phyloP scores from a whole-genome alignment of 2,888 invertebrate genomes.

The Anorthoa munda region DNA sequence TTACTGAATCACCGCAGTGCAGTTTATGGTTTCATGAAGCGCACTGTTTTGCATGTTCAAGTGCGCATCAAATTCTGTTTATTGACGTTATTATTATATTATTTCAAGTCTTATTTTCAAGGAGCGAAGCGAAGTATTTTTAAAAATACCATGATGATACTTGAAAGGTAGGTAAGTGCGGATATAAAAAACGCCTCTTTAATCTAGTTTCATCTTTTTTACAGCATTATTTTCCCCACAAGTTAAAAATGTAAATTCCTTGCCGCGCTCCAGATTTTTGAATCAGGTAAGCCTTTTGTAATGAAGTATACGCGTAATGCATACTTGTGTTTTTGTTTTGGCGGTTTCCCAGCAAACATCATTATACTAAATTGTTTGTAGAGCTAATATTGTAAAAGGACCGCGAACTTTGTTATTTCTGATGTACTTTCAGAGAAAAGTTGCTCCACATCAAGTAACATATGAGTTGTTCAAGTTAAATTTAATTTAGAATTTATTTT shows the following conservation, averaged over 20 bases:
- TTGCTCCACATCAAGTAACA: slow-evolving; percentile 54
- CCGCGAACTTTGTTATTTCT: slow-evolving; percentile 50
- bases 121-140: slow-evolving; percentile 27
- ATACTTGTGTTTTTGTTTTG: slow-evolving; percentile 79
- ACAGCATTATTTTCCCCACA: slow-evolving; percentile 73
- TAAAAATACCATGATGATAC: slow-evolving; percentile 40
- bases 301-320: slow-evolving; percentile 80
- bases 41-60: slow-evolving; percentile 71
- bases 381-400: slow-evolving; percentile 67
- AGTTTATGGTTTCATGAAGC: slow-evolving; percentile 79
- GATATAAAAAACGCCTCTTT: slow-evolving; percentile 66
- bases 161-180: slow-evolving; percentile 39
- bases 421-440: slow-evolving; percentile 48
- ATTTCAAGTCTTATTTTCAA: slow-evolving; percentile 32
- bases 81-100: slow-evolving; percentile 48
- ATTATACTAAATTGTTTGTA: slow-evolving; percentile 62
- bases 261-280: slow-evolving; percentile 79
- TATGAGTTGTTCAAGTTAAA: slow-evolving; percentile 63
- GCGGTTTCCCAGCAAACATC: slow-evolving; percentile 65
- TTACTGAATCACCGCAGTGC: slow-evolving; percentile 80
- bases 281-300: slow-evolving; percentile 85
- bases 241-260: slow-evolving; percentile 82
- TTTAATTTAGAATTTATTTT: slow-evolving; percentile 65
- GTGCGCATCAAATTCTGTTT: slow-evolving; percentile 62
- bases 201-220: slow-evolving; percentile 74